Base-by-base conservation (phyloP, 2,888 invertebrate genomes). In the Chorisops tibialis region DNA sequence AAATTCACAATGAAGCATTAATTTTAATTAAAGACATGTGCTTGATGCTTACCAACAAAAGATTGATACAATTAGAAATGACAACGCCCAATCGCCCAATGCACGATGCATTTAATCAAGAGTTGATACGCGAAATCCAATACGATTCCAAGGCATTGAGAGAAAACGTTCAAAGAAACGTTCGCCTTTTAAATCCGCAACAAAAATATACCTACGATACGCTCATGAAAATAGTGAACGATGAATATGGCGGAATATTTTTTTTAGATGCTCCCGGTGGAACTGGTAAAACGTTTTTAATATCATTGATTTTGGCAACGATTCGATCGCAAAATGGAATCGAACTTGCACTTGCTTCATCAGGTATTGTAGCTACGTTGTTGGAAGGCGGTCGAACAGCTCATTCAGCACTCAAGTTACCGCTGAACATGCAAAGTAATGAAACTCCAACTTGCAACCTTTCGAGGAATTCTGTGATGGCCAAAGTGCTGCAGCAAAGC, bases 401-500 rank as follows among this genome's bases (percentile, higher is more conserved):
- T 16, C 65, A 67, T 65, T 66, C 62, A 43, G 59, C 63, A 18
- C 62, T 68, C 4, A 63, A 66, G 39, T 49, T 66, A n/a, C 61
- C 66, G 24, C 37, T 67, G n/a, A 61, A 72, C 60, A 63, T 73
- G 58, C 68, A 70, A 56, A 24, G 47, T 35, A 67, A 38, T 45
- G 69, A 73, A 67, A 56, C 62, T 56, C 69, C 70, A 47, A 67
- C 65, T 22, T 73, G 71, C 62, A 70, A 69, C 59, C 69, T 73
- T 67, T 62, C 70, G 50, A 70, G 69, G 69, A 66, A 67, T 54
- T 70, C 70, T 18, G 69, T 68, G 63, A 70, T 69, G 68, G 72
- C 68, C 47, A 69, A 67, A 69, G 67, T 74, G 51, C 65, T 72
- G 47, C 66, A 62, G 48, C 54, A 65, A 61, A 69, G 69, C 47